Evolutionary conservation across 2,113 vertebrate genomes (phyloP), one percentile per base, ranked within the genome.

Genomic region (Chroicocephalus ridibundus): DNA sequence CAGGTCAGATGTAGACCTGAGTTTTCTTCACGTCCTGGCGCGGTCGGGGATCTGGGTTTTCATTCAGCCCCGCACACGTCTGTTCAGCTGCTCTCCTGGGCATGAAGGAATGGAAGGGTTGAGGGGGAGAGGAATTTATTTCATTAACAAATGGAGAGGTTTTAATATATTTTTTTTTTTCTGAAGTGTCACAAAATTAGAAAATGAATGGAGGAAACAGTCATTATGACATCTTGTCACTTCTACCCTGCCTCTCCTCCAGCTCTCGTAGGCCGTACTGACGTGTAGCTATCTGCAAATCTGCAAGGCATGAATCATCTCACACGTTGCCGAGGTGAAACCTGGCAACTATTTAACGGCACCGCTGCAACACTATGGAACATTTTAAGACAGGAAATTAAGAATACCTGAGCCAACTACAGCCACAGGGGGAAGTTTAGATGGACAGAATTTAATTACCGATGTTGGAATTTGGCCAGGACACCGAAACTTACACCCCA

Each of bases 361-460:
- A 75, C 81, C 4, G 2, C 93, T 93, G 87, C 96, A 96, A 86
- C 75, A 38, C 86, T 75, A 34, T 40, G 88, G 88, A 95, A 94
- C 79, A 57, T 84, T 97, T 94, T 90, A 79, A 95, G 55, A 87
- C 92, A 93, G 93, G 92, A 96, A 94, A 96, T 95, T 93, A 96
- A 97, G 95, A 76, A 77, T 94, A 86, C 62, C 87, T 85, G 93
- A 97, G 97, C 96, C 95, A 97, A 85, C 46, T 58, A 87, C 95
- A 93, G 72, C 94, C 91, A 71, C 90, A 64, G 90, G 72, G 90
- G 88, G 77, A 95, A 68, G 75, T 94, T 96, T 72, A 93, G 95
- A 94, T 94, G 90, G 90, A 94, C 88, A 93, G 95, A 92, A 97
- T 96, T 95, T 96, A 97, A 97, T 97, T 95, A 96, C 70, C 13